Conservation (phyloP, 2,888 invertebrate genomes). For the Platycnemis pennipes region DNA sequence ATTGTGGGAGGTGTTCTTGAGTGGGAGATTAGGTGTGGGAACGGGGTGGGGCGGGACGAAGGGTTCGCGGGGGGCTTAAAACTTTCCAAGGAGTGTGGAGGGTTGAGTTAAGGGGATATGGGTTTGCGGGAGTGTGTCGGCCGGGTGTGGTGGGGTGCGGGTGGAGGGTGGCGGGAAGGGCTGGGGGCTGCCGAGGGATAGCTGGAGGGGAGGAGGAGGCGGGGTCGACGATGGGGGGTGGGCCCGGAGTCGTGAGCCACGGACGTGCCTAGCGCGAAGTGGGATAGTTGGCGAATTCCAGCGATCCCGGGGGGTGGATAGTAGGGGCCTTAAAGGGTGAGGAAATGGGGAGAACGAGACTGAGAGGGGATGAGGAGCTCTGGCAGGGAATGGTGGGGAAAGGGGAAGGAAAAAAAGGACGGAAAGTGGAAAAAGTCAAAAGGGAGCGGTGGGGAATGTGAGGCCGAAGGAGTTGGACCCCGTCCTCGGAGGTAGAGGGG, state of each 20-base stretch:
- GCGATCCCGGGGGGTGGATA: background rate
- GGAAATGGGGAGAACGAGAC: too few relatives aligned
- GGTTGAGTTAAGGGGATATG: background rate
- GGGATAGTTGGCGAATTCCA: background rate
- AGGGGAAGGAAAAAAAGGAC: background rate
- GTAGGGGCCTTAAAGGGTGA: too few relatives aligned
- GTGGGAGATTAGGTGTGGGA: background rate
- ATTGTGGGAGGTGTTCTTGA: background rate
- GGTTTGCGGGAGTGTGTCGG: background rate
- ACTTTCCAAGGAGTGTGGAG: background rate
- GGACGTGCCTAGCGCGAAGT: background rate
- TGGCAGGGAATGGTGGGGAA: background rate
- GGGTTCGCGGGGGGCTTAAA: background rate
- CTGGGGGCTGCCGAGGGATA: background rate
- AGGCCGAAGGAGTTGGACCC: background rate
- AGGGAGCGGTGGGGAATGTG: background rate
- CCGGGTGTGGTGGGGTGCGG: background rate
- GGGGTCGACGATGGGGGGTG: background rate
- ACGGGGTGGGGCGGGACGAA: background rate
- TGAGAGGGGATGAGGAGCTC: background rate
- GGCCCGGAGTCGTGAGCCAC: background rate
- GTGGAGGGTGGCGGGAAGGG: background rate
- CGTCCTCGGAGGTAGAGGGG: too few relatives aligned
- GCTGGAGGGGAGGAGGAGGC: background rate
- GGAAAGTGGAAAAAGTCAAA: background rate